Evolutionary conservation across 2,888 invertebrate species (phyloP), one percentile per base, ranked within the genome.

Genomic region (Empis stercorea): DNA sequence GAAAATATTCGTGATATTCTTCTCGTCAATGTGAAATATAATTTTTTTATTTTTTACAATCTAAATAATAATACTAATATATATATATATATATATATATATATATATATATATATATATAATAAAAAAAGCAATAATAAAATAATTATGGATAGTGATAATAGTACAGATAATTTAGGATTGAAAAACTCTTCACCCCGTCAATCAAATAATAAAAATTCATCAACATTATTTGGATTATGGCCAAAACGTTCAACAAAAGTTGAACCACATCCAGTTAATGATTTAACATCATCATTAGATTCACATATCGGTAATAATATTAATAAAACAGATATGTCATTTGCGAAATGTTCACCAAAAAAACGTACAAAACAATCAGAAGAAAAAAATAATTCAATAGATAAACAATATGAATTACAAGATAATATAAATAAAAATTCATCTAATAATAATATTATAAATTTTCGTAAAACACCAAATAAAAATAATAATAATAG

Each of bases 171-270:
- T 46, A 41, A 46, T 27, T 27, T 27, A 27, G 23, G 23, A 6
- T 7, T 9, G 23, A 27, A 9, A 27, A 27, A 27, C 9, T 27
- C 23, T 6, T 27, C 23, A 9, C 23, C 23, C 4, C 23, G 23
- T 9, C 23, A 27, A 27, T 27, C 17, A 17, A 38, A 38, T 17
- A 38, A 9, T 17, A 38, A 13, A 17, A 38, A 17, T 17, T 38
- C 38, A 17, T 43, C 23, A 27, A 39, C 52, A 16, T 54, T 63
- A 0, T 54, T 66, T 23, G 65, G 66, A 0, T 51, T 67, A 20
- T 55, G 66, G 30, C 61, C 58, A 47, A 68, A 65, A 50, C 65
- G 69, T 3, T 67, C 68, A 2, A 68, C 65, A 45, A 68, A 66
- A 56, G 66, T 55, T 49, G 69, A 69, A 45, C 69, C 69, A 3